Percentiles rank a stretch among this genome's conserved stretches.
Evolutionary conservation across 2,888 invertebrate genomes (phyloP).

Genomic region (Drosophila peninsularis): DNA sequence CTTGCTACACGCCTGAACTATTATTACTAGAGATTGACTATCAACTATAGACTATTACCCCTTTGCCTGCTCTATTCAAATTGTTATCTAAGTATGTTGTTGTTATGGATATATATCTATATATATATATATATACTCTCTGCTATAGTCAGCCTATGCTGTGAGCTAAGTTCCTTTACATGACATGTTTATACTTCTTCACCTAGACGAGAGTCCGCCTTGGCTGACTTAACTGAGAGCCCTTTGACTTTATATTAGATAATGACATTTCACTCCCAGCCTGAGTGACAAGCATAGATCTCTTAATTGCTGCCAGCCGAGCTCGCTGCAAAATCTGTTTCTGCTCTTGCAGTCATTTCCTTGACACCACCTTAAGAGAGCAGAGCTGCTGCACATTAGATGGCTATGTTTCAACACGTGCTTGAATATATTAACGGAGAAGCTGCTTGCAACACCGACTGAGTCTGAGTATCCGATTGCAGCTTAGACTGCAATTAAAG

Average conservation of each 20-base stretch:
- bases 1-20: no score
- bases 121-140: no score
- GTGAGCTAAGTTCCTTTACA: no score
- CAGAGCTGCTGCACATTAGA: not conserved
- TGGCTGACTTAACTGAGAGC: not conserved
- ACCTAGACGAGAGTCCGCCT: no score
- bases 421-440: constrained; percentile 18
- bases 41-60: no score
- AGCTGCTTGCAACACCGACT: constrained; percentile 61
- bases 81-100: no score
- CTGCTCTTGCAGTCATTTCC: constrained; percentile 30
- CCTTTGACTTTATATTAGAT: not conserved
- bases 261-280: not conserved
- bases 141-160: no score
- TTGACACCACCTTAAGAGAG: constrained; percentile 38
- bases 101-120: no score
- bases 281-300: not conserved
- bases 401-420: constrained; percentile 14
- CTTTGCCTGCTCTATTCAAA: no score
- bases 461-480: constrained; percentile 57
- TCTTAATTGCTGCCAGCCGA: not conserved
- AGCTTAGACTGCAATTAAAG: constrained; percentile 70
- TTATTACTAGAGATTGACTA: no score
- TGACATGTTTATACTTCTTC: no score
- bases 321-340: not conserved